Evolutionary conservation across 2,797 vertebrate species (phyloP), one percentile per base, ranked within the genome.

Genomic region (Salarias fasciatus): DNA sequence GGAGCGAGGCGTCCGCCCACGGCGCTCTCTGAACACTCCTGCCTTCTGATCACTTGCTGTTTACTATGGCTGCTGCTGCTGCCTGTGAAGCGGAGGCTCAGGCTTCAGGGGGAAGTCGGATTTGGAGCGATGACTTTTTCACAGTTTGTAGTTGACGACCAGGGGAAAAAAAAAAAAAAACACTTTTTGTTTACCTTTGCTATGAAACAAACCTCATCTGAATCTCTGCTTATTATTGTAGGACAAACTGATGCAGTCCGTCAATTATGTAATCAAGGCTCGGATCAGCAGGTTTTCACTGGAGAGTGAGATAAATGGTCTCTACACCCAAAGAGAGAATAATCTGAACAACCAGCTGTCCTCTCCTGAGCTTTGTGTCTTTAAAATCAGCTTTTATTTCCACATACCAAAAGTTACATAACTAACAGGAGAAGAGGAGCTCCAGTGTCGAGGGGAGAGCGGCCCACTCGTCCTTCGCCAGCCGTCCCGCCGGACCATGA

Each of bases 31-130:
- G 35, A 72, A 60, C 50, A 35, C 6, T 1, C 51, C 60, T 53
- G 43, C 73, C 55, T 81, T 85, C 67, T 74, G 53, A 76, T 83
- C 64, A 69, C 63, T 58, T 61, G 29, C 62, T 79, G 75, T 82
- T 85, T 59, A 49, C 65, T 65, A 53, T 45, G 5, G 56, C n/a
- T n/a, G n/a, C n/a, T n/a, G n/a, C n/a, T n/a, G n/a, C 51, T 64
- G 40, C 48, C 49, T 72, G 9, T 56, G 35, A 58, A 55, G 69
- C 54, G 38, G 51, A 58, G 62, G 35, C 57, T 42, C 13, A 66
- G 41, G 52, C 44, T 1, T 54, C 30, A 11, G n/a, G 24, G 30
- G 40, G 60, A 49, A 9, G n/a, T n/a, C n/a, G n/a, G 43, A 18
- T 15, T 50, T 28, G 36, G 43, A 14, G 18, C n/a, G 40, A 60